These are phyloP conservation scores for Cottus gobio DNA, from an alignment of 2,113 vertebrate genomes.

Conservation along the genomic window DNA sequence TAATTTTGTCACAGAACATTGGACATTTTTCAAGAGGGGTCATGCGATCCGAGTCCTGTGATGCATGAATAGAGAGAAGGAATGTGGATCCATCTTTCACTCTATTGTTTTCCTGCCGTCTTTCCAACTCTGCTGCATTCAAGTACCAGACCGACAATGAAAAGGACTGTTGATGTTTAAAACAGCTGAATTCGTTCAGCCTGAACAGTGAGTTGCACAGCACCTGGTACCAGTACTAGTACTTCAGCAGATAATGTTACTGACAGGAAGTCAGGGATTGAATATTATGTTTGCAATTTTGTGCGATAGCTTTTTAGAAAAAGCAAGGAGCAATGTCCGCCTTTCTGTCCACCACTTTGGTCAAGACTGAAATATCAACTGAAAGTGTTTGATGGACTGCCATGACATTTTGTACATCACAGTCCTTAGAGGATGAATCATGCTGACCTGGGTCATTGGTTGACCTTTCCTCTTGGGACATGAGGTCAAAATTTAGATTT, in stretches of 20 bases:
- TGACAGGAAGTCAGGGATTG: conserved; percentile 14
- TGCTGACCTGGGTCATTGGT: too few species aligned
- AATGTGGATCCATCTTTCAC: conserved; percentile 59
- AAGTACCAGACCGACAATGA: conserved; percentile 40
- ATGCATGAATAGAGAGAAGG: conserved; percentile 63
- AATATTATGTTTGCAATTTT: background rate
- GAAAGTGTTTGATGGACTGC: background rate
- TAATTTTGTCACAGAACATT: background rate
- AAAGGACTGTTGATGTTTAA: conserved; percentile 39
- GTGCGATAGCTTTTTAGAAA: background rate
- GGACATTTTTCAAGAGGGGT: conserved; percentile 8
- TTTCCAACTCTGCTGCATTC: conserved; percentile 12
- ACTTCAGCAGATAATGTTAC: conserved; percentile 33
- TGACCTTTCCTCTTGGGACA: background rate
- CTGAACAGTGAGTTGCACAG: conserved; percentile 39
- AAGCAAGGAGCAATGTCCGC: background rate
- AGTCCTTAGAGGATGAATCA: background rate
- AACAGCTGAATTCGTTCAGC: conserved; percentile 36
- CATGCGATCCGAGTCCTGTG: conserved; percentile 62
- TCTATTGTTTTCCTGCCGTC: conserved; percentile 42
- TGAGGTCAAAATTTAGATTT: background rate
- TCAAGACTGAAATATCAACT: conserved; percentile 11
- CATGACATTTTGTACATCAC: background rate
- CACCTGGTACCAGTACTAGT: conserved; percentile 4
- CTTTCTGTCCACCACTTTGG: background rate